Percentiles rank a stretch among this genome's conserved stretches.
Conservation (phyloP, 1,140 invertebrate genomes). For the Antheraea mylitta region DNA sequence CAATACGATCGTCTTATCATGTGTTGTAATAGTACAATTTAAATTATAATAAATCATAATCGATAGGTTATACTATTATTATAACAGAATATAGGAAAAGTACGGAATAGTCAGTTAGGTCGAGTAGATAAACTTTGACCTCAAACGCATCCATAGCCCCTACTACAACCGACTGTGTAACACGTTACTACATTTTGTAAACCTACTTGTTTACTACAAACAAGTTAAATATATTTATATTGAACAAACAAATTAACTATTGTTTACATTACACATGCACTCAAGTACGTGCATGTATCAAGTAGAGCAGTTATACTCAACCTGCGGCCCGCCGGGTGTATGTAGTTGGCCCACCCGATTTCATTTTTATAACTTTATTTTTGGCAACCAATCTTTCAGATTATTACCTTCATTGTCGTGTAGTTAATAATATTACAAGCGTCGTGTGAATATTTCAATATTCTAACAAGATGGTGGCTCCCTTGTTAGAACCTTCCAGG, state of each 20-base stretch:
- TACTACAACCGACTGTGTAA: not conserved
- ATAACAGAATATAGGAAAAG: slow-evolving; percentile 49
- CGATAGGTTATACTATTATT: not conserved
- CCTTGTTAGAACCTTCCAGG: too few relatives aligned
- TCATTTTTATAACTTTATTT: too few relatives aligned
- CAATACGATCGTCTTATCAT: not conserved
- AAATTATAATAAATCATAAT: not conserved
- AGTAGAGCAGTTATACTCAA: not conserved
- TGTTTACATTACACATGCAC: not conserved
- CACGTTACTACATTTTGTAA: not conserved
- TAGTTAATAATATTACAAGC: too few relatives aligned
- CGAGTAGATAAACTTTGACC: slow-evolving; percentile 55
- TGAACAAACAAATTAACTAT: slow-evolving; percentile 21
- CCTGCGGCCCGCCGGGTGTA: too few relatives aligned
- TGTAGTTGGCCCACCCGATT: too few relatives aligned
- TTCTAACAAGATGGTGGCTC: too few relatives aligned
- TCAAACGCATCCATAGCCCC: slow-evolving; percentile 12
- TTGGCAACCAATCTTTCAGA: too few relatives aligned
- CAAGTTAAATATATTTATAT: not conserved
- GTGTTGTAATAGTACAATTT: not conserved
- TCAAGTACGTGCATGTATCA: not conserved
- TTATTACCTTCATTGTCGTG: too few relatives aligned
- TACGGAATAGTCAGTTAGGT: slow-evolving; percentile 39
- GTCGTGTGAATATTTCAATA: too few relatives aligned
- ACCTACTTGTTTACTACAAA: not conserved